Evolutionary conservation across 2,113 vertebrate genomes (phyloP).

Genomic region (Pyrgilauda ruficollis): DNA sequence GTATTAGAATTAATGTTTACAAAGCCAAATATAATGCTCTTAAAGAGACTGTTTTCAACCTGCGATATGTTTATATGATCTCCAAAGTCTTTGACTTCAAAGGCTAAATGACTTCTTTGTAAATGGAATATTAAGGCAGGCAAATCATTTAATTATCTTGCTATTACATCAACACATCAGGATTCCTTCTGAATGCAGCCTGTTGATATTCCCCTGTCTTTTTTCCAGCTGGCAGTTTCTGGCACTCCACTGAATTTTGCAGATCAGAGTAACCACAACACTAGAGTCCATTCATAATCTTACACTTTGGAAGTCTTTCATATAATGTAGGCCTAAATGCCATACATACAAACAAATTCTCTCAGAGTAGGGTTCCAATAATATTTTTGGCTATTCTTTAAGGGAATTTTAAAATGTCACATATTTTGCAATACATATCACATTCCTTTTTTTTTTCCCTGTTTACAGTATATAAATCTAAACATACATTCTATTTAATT

Average conservation of each 20-base stretch:
- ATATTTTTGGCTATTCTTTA: slow-evolving; percentile 57
- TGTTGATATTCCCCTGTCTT: slow-evolving; percentile 62
- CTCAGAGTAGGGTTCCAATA: slow-evolving; percentile 38
- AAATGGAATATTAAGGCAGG: slow-evolving; percentile 51
- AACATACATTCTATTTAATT: background rate
- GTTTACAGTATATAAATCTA: background rate
- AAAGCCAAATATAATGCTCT: slow-evolving; percentile 37
- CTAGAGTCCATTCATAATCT: slow-evolving; percentile 63
- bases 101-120: slow-evolving; percentile 73
- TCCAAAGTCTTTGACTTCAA: slow-evolving; percentile 71
- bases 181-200: slow-evolving; percentile 73
- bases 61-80: slow-evolving; percentile 74
- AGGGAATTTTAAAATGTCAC: slow-evolving; percentile 17
- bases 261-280: slow-evolving; percentile 65
- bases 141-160: slow-evolving; percentile 70
- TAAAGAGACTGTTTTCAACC: slow-evolving; percentile 51
- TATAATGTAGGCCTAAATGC: slow-evolving; percentile 49
- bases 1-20: slow-evolving; percentile 57
- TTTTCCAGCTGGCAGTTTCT: slow-evolving; percentile 63
- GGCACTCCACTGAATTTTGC: slow-evolving; percentile 50
- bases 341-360: slow-evolving; percentile 56
- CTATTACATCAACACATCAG: slow-evolving; percentile 74
- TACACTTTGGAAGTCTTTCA: slow-evolving; percentile 68
- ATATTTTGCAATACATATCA: background rate
- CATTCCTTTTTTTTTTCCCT: background rate